These are phyloP conservation scores for Aplysina aerophoba DNA, from an alignment of 37 sponge, comb jelly and placozoan species.

Conservation along the genomic window DNA sequence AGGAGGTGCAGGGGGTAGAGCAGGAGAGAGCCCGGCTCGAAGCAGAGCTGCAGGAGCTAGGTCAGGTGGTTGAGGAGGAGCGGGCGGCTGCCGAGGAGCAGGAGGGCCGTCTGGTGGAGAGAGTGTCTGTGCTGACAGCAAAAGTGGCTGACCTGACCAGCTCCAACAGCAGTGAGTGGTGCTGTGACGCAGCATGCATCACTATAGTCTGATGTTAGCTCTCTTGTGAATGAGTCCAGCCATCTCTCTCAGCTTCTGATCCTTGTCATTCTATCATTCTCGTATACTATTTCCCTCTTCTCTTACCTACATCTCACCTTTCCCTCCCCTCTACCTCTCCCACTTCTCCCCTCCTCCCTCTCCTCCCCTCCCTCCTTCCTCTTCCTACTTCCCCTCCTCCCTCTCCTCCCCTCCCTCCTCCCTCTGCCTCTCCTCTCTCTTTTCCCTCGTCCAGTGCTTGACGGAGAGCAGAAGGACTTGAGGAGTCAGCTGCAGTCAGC, in stretches of 20 bases:
- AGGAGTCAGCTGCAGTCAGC: conserved; percentile 60
- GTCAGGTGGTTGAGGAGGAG: conserved; percentile 44
- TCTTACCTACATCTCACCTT: too few relatives aligned
- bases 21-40: conserved; percentile 39
- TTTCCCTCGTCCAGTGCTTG: conserved; percentile 27
- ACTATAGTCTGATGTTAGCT: too few relatives aligned
- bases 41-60: conserved; percentile 42
- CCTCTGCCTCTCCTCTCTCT: background rate
- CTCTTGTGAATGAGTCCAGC: too few relatives aligned
- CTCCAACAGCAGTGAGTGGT: conserved; percentile 52
- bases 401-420: too few relatives aligned
- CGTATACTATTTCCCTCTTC: too few relatives aligned
- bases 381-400: too few relatives aligned
- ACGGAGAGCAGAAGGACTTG: conserved; percentile 67
- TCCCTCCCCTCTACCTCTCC: too few relatives aligned
- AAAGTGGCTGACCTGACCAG: conserved; percentile 62
- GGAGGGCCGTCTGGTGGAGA: conserved; percentile 55
- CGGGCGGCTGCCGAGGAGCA: conserved; percentile 30
- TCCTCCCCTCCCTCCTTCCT: background rate
- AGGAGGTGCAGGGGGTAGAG: background rate
- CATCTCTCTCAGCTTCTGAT: too few relatives aligned
- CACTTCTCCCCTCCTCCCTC: too few relatives aligned
- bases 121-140: conserved; percentile 27
- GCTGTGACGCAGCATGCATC: too few relatives aligned
- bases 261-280: too few relatives aligned